Percentiles rank a stretch among this genome's conserved stretches.
Evolutionary conservation across 2,113 vertebrate genomes (phyloP).

Genomic region (Proterorhinus semilunaris): DNA sequence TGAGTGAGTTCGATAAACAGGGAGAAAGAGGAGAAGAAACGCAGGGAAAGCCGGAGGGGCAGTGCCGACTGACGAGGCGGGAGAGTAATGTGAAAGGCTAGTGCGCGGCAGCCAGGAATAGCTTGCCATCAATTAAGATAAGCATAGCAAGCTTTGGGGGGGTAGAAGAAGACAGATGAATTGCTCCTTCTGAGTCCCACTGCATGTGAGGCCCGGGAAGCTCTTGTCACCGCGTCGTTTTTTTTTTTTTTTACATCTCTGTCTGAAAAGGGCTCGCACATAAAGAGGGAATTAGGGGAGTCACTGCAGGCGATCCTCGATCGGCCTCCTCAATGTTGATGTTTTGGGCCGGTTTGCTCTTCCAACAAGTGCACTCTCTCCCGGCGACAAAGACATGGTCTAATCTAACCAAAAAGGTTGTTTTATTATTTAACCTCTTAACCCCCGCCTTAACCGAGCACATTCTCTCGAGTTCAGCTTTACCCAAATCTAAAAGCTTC

Average conservation of each 20-base stretch:
- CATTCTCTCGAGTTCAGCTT: too few species aligned
- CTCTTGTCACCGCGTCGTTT: conserved; percentile 34
- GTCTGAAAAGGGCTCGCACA: conserved; percentile 25
- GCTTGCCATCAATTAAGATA: conserved; percentile 64
- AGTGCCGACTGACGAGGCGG: conserved; percentile 9
- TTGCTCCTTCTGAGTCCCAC: conserved; percentile 41
- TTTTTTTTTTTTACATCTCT: conserved; percentile 30
- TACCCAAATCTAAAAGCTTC: too few species aligned
- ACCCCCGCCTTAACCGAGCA: too few species aligned
- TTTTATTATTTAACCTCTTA: too few species aligned
- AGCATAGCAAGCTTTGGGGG: conserved; percentile 45
- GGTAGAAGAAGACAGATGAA: conserved; percentile 42
- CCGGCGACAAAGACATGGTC: too few species aligned
- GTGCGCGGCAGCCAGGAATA: conserved; percentile 52
- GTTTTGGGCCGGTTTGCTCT: too few species aligned
- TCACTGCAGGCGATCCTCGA: too few species aligned
- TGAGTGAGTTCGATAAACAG: conserved; percentile 35
- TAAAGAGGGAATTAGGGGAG: conserved; percentile 37
- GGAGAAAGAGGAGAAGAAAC: conserved; percentile 17
- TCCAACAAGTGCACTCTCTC: too few species aligned
- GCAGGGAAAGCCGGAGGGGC: conserved; percentile 14
- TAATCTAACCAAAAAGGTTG: too few species aligned
- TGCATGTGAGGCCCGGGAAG: conserved; percentile 41
- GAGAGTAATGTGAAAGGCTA: conserved; percentile 41
- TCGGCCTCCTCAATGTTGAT: too few species aligned